A percentile compares a stretch with the other conserved stretches of the same genome.
These are phyloP conservation scores for Protomyctophum bolini DNA, from an alignment of 2,113 vertebrate genomes.

Conservation along the genomic window DNA sequence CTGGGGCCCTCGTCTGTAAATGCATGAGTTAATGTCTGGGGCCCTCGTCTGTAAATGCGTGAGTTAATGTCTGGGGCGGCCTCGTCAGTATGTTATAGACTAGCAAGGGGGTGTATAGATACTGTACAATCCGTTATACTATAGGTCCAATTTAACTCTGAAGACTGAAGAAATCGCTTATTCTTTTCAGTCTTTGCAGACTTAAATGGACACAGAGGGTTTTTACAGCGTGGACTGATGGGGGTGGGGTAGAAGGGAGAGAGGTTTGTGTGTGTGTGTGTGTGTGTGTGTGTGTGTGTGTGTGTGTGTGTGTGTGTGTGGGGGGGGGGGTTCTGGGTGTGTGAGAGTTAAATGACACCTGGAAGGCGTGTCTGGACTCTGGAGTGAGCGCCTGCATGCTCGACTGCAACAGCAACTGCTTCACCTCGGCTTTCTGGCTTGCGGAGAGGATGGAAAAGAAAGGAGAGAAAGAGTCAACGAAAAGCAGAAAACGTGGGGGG, in stretches of 20 bases:
- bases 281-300: not conserved
- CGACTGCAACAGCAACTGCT: constrained; percentile 31
- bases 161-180: too few relatives aligned
- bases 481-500: constrained; percentile 35
- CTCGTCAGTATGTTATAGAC: too few relatives aligned
- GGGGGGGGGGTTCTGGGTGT: constrained; percentile 2
- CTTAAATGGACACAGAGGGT: too few relatives aligned
- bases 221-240: not conserved
- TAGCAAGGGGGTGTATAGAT: not conserved
- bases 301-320: not conserved
- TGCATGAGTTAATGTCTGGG: too few relatives aligned
- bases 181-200: too few relatives aligned
- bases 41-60: too few relatives aligned
- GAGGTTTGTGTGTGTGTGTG: not conserved
- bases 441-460: constrained; percentile 7
- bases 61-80: constrained; percentile 67
- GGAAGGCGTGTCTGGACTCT: constrained; percentile 46
- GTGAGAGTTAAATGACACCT: constrained; percentile 49
- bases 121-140: not conserved
- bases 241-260: not conserved
- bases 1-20: constrained; percentile 16
- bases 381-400: constrained; percentile 31
- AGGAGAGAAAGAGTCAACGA: constrained; percentile 24
- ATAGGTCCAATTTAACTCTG: too few relatives aligned
- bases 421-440: constrained; percentile 2